Evolutionary conservation across 2,113 vertebrate genomes (phyloP).

Genomic region (Mustela nigripes): DNA sequence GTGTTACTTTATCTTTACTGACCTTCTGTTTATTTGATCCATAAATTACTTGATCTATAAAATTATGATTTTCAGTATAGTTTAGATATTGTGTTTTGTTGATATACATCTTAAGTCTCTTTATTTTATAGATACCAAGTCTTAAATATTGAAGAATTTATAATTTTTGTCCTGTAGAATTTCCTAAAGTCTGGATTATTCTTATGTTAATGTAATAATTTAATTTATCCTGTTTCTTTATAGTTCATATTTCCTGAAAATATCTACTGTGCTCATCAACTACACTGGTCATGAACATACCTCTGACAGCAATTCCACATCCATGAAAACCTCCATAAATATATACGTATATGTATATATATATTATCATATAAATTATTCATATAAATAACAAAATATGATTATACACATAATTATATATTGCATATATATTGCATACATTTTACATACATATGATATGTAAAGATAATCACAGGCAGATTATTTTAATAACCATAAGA

Average conservation of each 20-base stretch:
- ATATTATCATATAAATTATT: neutral
- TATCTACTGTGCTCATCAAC: neutral
- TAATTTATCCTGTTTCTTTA: neutral
- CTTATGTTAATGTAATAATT: neutral
- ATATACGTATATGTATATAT: neutral
- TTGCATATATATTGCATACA: neutral
- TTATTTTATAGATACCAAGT: neutral
- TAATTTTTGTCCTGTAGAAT: neutral
- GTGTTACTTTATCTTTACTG: neutral
- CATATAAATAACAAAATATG: neutral
- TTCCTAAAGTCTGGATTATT: neutral
- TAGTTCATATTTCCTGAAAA: neutral
- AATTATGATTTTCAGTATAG: neutral
- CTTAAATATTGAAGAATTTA: neutral
- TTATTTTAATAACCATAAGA: neutral
- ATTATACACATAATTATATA: neutral
- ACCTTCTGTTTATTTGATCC: neutral
- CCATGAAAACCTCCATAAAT: neutral
- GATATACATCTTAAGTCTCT: neutral
- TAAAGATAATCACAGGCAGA: neutral
- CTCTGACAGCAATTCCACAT: neutral
- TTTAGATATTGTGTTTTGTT: neutral
- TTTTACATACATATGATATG: neutral
- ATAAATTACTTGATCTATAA: neutral
- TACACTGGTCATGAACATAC: neutral